Percentiles rank a stretch among this genome's conserved stretches.
phyloP scores from a whole-genome alignment of 1,140 invertebrate species.

The Drepana arcuata region DNA sequence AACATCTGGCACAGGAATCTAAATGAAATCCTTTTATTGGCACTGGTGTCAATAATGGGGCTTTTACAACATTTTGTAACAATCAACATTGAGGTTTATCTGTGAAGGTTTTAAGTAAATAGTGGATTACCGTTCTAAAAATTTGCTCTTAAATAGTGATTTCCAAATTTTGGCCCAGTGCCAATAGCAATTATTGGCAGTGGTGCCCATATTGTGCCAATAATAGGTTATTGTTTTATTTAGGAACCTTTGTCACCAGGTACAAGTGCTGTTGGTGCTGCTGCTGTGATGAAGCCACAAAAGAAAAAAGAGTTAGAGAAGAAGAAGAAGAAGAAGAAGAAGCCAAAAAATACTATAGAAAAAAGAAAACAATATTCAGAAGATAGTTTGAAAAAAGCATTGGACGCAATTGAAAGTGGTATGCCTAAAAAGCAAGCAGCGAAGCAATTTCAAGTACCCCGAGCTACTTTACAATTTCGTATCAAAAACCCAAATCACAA shows the following conservation, averaged over 20 bases:
- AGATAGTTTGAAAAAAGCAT: constrained; percentile 6
- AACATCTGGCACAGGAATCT: too few species aligned
- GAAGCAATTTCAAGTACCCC: constrained; percentile 10
- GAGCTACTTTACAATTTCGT: constrained; percentile 13
- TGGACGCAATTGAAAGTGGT: constrained; percentile 9
- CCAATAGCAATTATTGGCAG: constrained; percentile 1
- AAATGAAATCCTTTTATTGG: too few species aligned
- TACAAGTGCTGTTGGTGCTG: not conserved
- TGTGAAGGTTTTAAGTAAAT: too few species aligned
- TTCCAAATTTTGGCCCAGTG: too few species aligned
- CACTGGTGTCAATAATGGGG: too few species aligned
- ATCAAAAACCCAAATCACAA: constrained; percentile 6
- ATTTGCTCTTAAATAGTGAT: too few species aligned
- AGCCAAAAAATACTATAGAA: constrained; percentile 4
- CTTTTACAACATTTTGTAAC: too few species aligned
- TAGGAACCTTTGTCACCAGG: constrained; percentile 2
- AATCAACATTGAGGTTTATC: too few species aligned
- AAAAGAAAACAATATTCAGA: constrained; percentile 3
- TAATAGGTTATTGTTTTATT: constrained; percentile 2
- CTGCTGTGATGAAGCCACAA: too few species aligned
- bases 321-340: constrained; percentile 6
- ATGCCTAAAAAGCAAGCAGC: constrained; percentile 18
- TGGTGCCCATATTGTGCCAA: constrained; percentile 4
- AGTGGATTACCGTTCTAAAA: too few species aligned
- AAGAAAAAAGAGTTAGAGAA: too few species aligned